A percentile compares a stretch with the other conserved stretches of the same genome.
Conservation (phyloP, 2,797 vertebrate species). For the Zonotrichia albicollis region DNA sequence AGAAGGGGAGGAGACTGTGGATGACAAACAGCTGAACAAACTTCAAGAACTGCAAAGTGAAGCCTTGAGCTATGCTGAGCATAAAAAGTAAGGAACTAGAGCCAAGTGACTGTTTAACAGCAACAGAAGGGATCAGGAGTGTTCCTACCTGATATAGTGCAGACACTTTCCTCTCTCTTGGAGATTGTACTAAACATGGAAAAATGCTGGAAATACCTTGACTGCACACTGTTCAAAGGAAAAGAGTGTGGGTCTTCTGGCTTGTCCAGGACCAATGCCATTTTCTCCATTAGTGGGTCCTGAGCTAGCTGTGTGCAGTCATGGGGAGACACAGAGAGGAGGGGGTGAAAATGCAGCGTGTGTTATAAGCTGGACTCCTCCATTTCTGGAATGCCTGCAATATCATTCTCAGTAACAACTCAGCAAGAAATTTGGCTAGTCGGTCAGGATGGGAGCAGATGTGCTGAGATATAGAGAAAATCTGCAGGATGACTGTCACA, state of each 20-base stretch:
- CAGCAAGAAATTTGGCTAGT: slow-evolving; percentile 18
- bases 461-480: not conserved
- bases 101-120: not conserved
- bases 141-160: not conserved
- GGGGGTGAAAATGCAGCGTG: not conserved
- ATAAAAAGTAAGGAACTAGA: not conserved
- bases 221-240: not conserved
- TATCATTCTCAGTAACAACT: not conserved
- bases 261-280: not conserved
- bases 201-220: not conserved
- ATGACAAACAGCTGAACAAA: slow-evolving; percentile 14
- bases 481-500: not conserved
- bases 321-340: not conserved
- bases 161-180: not conserved
- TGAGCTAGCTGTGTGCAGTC: not conserved
- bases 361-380: not conserved
- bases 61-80: not conserved
- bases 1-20: not conserved
- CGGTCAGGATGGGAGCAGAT: slow-evolving; percentile 39
- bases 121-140: not conserved
- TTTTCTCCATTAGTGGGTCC: not conserved
- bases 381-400: slow-evolving; percentile 13
- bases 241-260: not conserved
- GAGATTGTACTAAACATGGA: not conserved
- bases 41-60: not conserved